Base-by-base conservation (phyloP, 30 jellyfish, hydroid and myxozoan genomes). In the Aurelia coerulea region DNA sequence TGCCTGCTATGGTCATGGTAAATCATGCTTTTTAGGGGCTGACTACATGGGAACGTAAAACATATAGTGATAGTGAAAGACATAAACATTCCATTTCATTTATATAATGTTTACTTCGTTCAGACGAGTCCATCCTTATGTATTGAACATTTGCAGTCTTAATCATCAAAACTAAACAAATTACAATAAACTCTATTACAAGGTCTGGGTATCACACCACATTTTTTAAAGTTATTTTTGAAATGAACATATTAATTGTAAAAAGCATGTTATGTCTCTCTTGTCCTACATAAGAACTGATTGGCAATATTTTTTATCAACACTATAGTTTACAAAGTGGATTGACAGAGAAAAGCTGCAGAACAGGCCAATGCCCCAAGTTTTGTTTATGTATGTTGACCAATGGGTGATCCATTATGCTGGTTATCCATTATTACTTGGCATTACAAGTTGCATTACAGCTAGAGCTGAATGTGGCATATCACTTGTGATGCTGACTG, bases 301-400 rank as follows among this genome's bases (percentile, higher is more conserved):
- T 60, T 60, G 3, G 53, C 69, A 60, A 60, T 60, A n/a, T 60
- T 60, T 12, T 23, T 60, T n/a, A 60, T 60, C 69, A 60, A 60
- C 3, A 58, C 68, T 58, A 58, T 60, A 60, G 69, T 60, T 60
- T 12, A 60, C 31, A 60, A 60, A 60, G 12, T 60, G 69, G 69
- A 60, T 60, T 60, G 69, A 60, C 69, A 60, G 69, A 60, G 69
- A 60, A 60, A 60, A 23, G 69, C 1, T 60, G 69, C 69, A 60
- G 69, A 60, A 60, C 69, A 60, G 69, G 69, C 69, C 69, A 60
- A 60, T 60, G 32, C 69, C 69, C 34, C 69, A 60, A 60, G 69
- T 60, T 60, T 60, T 60, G 31, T 60, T 60, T 60, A 60, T 60
- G 69, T 60, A 60, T 60, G 69, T 60, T 3, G 34, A 60, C 69